Evolutionary conservation across 2,888 invertebrate genomes (phyloP).

Genomic region (Andrena bicolor): DNA sequence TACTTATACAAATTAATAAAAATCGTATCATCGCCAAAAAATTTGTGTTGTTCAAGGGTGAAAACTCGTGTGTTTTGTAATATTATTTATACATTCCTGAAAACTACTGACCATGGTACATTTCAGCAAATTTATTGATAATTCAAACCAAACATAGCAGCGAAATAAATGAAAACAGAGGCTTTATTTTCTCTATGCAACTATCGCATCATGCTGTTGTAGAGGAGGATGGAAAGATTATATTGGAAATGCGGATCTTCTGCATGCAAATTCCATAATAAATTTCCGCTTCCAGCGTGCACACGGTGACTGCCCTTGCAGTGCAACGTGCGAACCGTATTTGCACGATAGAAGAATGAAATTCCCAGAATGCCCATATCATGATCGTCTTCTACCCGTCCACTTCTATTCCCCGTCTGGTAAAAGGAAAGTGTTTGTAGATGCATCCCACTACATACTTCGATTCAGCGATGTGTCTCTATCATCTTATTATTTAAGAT

Average conservation of each 20-base stretch:
- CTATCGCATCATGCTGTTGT: constrained; percentile 12
- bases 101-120: not conserved
- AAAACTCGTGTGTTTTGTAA: not conserved
- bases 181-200: not conserved
- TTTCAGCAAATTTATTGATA: not conserved
- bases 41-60: too few species aligned
- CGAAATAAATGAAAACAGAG: not conserved
- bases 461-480: constrained; percentile 48
- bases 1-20: not conserved
- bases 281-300: constrained; percentile 62
- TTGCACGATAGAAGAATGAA: constrained; percentile 41
- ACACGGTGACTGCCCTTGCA: constrained; percentile 15
- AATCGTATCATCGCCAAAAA: not conserved
- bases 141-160: not conserved
- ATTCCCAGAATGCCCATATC: constrained; percentile 57
- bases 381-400: constrained; percentile 47
- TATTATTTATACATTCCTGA: not conserved
- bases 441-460: constrained; percentile 32
- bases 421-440: constrained; percentile 30
- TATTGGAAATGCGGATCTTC: constrained; percentile 58
- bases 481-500: constrained; percentile 59
- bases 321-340: constrained; percentile 10
- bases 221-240: constrained; percentile 42
- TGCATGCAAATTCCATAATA: constrained; percentile 68
- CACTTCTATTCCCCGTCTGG: constrained; percentile 36